Evolutionary conservation across 2,113 vertebrate species (phyloP).

Genomic region (Azemiops feae): DNA sequence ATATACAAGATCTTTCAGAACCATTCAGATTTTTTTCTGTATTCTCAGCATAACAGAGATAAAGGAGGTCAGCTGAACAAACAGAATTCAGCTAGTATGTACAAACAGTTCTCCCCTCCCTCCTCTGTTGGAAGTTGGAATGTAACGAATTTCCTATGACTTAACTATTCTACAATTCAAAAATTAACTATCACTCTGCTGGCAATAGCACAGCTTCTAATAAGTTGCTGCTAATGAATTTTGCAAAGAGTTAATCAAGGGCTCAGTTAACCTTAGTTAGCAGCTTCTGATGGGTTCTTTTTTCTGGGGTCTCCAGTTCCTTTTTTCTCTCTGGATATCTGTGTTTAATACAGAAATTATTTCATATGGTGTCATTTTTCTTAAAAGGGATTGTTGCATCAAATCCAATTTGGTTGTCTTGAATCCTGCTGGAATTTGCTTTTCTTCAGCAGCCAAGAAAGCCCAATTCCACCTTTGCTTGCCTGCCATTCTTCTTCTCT

Average conservation of each 20-base stretch:
- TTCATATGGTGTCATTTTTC: background rate
- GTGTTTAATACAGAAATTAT: background rate
- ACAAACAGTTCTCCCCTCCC: background rate
- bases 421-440: background rate
- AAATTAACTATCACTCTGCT: background rate
- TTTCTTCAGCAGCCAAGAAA: background rate
- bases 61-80: background rate
- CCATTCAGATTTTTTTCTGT: background rate
- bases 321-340: background rate
- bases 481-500: background rate
- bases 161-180: background rate
- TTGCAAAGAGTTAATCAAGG: background rate
- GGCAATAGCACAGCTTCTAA: background rate
- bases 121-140: background rate
- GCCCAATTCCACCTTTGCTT: background rate
- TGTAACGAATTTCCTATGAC: background rate
- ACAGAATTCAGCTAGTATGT: background rate
- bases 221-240: background rate
- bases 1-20: background rate
- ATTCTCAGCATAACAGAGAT: background rate
- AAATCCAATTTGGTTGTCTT: background rate
- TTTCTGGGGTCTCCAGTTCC: background rate
- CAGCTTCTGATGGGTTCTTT: background rate
- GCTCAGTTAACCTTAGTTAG: background rate
- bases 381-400: background rate